These are phyloP conservation scores for Eristalis tenax DNA, from an alignment of 2,888 invertebrate species.

Conservation along the genomic window DNA sequence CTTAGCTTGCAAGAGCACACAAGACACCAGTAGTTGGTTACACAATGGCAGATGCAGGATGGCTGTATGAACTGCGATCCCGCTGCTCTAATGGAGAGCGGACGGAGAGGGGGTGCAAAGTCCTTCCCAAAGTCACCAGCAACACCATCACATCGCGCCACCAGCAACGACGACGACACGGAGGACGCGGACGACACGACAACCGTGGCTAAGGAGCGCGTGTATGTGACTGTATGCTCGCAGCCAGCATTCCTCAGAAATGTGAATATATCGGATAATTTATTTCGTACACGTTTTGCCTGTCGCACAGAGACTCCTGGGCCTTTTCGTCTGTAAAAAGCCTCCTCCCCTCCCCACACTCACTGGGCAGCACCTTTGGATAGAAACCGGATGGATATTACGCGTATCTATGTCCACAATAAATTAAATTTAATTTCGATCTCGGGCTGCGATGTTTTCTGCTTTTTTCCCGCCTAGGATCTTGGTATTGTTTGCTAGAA, in stretches of 20 bases:
- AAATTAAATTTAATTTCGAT: conserved; percentile 72
- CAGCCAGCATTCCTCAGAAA: conserved; percentile 64
- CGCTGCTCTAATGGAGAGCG: not conserved
- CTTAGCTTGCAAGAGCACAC: not conserved
- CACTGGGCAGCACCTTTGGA: conserved; percentile 27
- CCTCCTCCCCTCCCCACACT: not conserved
- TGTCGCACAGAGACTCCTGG: conserved; percentile 68
- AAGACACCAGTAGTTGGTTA: conserved; percentile 29
- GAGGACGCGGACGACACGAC: not conserved
- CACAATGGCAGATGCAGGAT: conserved; percentile 32
- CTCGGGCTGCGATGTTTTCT: conserved; percentile 18
- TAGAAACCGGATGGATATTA: conserved; percentile 70
- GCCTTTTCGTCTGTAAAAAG: conserved; percentile 28
- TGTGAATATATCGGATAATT: conserved; percentile 66
- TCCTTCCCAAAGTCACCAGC: conserved; percentile 57
- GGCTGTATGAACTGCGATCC: conserved; percentile 1
- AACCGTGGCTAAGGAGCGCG: not conserved
- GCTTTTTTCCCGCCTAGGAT: conserved; percentile 5
- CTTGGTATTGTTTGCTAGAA: conserved; percentile 50
- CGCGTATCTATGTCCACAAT: conserved; percentile 72
- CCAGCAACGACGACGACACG: not conserved
- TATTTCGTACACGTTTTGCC: conserved; percentile 71
- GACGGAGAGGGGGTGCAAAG: not conserved
- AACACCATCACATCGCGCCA: not conserved
- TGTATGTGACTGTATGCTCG: conserved; percentile 32